Conservation (phyloP, 2,797 vertebrate genomes). For the Rhinella marina region DNA sequence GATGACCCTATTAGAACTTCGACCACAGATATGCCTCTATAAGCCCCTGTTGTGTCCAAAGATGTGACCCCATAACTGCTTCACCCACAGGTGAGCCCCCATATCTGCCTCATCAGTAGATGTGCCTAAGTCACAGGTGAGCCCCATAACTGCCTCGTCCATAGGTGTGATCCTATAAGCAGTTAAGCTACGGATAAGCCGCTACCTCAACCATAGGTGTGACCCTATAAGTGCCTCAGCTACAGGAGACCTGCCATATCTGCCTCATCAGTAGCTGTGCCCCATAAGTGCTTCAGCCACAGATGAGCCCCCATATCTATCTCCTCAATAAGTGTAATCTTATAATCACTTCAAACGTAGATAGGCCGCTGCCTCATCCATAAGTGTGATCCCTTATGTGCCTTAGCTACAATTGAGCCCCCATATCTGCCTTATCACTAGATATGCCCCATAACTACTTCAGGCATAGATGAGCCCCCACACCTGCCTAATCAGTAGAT, state of each 20-base stretch:
- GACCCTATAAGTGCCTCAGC: not conserved
- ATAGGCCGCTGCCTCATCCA: not conserved
- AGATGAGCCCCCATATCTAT: not conserved
- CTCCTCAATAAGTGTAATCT: not conserved
- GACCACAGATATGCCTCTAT: too few relatives aligned
- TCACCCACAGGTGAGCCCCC: too few relatives aligned
- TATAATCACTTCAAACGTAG: not conserved
- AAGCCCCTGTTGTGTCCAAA: too few relatives aligned
- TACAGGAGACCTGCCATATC: not conserved
- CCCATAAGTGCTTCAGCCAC: not conserved
- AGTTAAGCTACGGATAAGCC: not conserved
- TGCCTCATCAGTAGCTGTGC: not conserved
- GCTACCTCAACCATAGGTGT: not conserved
- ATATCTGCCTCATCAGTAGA: too few relatives aligned
- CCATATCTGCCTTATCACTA: not conserved
- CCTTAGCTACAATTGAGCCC: not conserved
- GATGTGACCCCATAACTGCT: too few relatives aligned
- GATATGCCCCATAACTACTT: too few relatives aligned
- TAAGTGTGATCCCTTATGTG: not conserved
- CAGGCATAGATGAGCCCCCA: not conserved
- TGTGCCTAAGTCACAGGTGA: not conserved
- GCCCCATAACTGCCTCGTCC: not conserved
- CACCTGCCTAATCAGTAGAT: not conserved
- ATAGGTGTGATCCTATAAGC: not conserved
- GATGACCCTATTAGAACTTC: too few relatives aligned